Base-by-base conservation (phyloP, 2,888 invertebrate species). In the Sphinx pinastri region DNA sequence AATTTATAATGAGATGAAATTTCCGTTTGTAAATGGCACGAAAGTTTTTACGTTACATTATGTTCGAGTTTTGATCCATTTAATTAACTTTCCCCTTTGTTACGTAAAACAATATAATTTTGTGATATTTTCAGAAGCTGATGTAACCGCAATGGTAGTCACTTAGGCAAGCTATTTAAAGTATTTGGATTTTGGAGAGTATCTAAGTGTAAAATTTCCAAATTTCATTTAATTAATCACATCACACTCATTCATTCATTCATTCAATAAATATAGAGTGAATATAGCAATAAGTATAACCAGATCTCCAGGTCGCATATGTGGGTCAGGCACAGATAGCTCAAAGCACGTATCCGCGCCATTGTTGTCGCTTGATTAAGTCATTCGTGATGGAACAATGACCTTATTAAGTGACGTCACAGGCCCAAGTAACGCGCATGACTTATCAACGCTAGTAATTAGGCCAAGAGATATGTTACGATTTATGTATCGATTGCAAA, bases 321-420 rank as follows among this genome's bases (percentile, higher is more conserved):
- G 49, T 49, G 49, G 63, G 63, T 49, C 63, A 63, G 19, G 63
- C 66, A 57, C 31, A 55, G 66, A 70, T 70, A 66, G 57, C 19
- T 38, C 70, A 66, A 16, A 52, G 38, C 69, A 70, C 69, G 63
- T 69, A 63, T 63, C 49, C 19, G 16, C 63, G 45, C 55, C 63
- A 70, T 72, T 72, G 72, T 72, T 68, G 19, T 66, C 25, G 12
- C 54, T 68, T 49, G 70, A 70, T 70, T 70, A 70, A 68, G 58
- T 68, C 66, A 69, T 72, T 72, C 68, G 69, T 13, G 38, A 19
- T 16, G 68, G 70, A 69, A 72, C 72, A 72, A 72, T 70, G 51
- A 67, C 49, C 68, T 70, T 70, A 70, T 68, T 72, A 68, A 68
- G 19, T 67, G 72, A 70, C 70, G 70, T 70, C 70, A 70, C 67